Evolutionary conservation across 2,888 invertebrate genomes (phyloP), one percentile per base, ranked within the genome.

Genomic region (Pheosia tremula): DNA sequence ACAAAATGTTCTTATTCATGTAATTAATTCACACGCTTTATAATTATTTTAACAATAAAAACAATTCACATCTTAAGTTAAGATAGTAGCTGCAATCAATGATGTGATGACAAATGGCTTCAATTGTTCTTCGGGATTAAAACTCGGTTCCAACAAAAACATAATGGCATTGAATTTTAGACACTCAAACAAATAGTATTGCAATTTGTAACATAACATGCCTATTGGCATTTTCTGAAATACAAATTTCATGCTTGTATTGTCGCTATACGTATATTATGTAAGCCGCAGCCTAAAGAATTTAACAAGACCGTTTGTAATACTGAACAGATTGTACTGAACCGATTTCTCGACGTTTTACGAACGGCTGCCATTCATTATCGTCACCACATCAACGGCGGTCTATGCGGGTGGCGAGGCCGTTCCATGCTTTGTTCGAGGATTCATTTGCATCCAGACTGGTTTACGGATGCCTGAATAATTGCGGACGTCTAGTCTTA

Each of bases 341-440:
- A 37, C 55, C 50, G 69, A 66, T 71, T 66, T 59, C 59, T 60
- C 47, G 49, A 54, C 59, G 47, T 64, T 72, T 66, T 60, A 57
- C 59, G 39, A 64, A 62, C 63, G 62, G 58, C 59, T 58, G 52
- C n/a, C 55, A 69, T 72, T 62, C 61, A 58, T 72, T 39, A 60
- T 58, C 60, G 50, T 57, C 13, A 11, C 53, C 37, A 53, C 53
- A 53, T 53, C 53, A 8, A 9, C 6, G 50, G 11, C 53, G 10
- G 61, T 45, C 62, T 47, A 64, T 72, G 47, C 73, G 66, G 69
- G 69, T 54, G 39, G 47, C 13, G 53, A 57, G 57, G 36, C 36
- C 37, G 4, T 38, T 37, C 10, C 36, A 37, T 6, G 24, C 50
- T 50, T 24, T 50, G 24, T 50, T 50, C 13, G 49, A 4, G 13